A percentile compares a stretch with the other conserved stretches of the same genome.
Evolutionary conservation across 2,797 vertebrate species (phyloP).

Genomic region (Sebastes diaconus): DNA sequence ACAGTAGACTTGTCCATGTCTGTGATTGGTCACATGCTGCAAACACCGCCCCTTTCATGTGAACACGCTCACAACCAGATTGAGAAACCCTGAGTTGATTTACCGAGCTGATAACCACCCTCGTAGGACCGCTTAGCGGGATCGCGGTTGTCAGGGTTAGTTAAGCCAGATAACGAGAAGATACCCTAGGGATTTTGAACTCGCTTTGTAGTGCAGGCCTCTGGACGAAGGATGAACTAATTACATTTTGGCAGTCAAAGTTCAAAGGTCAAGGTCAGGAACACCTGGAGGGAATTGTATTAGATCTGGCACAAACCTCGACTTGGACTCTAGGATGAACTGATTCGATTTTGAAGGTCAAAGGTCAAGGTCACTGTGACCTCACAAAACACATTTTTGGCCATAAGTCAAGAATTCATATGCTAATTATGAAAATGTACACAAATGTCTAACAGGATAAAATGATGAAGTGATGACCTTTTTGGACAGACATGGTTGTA

Average conservation of each 20-base stretch:
- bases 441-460: too few relatives aligned
- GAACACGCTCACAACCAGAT: background rate
- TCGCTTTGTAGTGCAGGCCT: background rate
- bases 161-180: background rate
- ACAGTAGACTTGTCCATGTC: background rate
- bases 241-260: background rate
- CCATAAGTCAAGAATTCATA: background rate
- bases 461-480: too few relatives aligned
- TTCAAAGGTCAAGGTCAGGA: background rate
- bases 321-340: background rate
- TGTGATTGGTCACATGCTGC: background rate
- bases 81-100: background rate
- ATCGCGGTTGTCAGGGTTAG: background rate
- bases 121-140: background rate
- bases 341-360: background rate
- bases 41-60: background rate
- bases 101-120: background rate
- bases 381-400: background rate
- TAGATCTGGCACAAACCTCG: background rate
- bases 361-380: background rate
- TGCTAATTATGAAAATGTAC: background rate
- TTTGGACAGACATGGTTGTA: too few relatives aligned
- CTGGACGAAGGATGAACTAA: background rate
- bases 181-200: background rate
- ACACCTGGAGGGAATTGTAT: background rate